Conservation (phyloP, 2,113 vertebrate species). For the Cephalophus harveyi region DNA sequence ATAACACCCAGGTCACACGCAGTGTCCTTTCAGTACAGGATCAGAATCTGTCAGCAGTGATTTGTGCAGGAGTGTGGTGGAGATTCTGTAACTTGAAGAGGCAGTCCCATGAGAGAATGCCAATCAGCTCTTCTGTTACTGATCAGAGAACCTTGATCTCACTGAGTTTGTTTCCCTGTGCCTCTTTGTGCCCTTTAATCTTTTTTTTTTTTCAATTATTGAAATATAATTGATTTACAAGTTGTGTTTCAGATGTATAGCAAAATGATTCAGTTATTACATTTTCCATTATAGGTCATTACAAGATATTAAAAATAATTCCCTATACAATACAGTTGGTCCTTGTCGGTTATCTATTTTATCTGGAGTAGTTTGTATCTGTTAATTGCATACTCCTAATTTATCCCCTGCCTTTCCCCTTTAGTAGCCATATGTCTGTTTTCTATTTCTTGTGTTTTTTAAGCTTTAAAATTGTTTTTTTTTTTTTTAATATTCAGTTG, state of each 20-base stretch:
- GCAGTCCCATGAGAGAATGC: rapidly evolving
- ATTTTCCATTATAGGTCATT: neutral
- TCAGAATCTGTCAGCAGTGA: neutral
- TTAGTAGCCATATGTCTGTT: neutral
- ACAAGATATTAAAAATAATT: neutral
- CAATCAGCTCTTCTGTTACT: neutral
- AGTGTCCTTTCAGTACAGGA: neutral
- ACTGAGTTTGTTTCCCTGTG: neutral
- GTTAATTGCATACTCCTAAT: neutral
- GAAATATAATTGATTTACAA: neutral
- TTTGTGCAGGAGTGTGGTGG: too few species aligned
- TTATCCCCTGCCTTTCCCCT: neutral
- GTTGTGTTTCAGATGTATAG: neutral
- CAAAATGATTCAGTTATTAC: neutral
- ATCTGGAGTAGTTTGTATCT: neutral
- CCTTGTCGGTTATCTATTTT: neutral
- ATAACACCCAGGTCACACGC: neutral
- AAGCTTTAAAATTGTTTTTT: neutral
- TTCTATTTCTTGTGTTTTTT: neutral
- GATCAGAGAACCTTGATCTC: neutral
- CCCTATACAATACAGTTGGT: neutral
- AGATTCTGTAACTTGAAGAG: neutral
- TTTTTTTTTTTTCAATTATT: neutral
- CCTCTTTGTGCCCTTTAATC: neutral
- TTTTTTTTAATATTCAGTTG: neutral